Evolutionary conservation across 2,797 vertebrate species (phyloP).

Genomic region (Chromis chromis): DNA sequence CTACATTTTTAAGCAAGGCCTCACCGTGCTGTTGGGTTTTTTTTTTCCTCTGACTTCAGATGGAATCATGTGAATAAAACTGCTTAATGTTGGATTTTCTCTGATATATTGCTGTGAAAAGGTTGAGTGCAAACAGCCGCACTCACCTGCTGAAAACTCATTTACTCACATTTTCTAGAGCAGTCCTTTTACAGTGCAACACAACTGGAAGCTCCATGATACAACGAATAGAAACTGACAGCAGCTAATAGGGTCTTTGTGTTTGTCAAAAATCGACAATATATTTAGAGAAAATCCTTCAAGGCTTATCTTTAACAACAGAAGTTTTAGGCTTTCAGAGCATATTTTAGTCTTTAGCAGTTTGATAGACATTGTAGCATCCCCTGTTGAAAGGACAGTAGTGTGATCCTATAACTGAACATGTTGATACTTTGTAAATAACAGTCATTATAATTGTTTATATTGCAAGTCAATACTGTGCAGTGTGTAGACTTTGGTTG

Average conservation of each 20-base stretch:
- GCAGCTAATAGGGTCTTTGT: neutral
- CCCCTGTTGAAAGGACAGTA: slow-evolving; percentile 75
- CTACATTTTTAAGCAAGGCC: slow-evolving; percentile 44
- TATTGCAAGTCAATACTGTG: slow-evolving; percentile 79
- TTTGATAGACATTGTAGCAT: slow-evolving; percentile 84
- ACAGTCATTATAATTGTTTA: slow-evolving; percentile 81
- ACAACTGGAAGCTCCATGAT: slow-evolving; percentile 26
- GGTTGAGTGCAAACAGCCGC: slow-evolving; percentile 6
- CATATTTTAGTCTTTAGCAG: slow-evolving; percentile 78
- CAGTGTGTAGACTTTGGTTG: slow-evolving; percentile 75
- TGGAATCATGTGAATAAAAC: slow-evolving; percentile 30
- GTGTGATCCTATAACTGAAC: slow-evolving; percentile 72
- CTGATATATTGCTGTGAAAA: slow-evolving; percentile 41
- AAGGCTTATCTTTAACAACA: slow-evolving; percentile 59
- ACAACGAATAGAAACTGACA: slow-evolving; percentile 2
- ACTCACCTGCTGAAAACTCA: slow-evolving; percentile 14
- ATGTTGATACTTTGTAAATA: slow-evolving; percentile 85
- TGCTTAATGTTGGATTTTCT: slow-evolving; percentile 44
- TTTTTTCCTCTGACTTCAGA: slow-evolving; percentile 27
- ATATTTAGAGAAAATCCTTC: slow-evolving; percentile 56
- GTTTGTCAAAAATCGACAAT: slow-evolving; percentile 30
- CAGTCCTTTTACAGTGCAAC: slow-evolving; percentile 42
- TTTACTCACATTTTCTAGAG: slow-evolving; percentile 2
- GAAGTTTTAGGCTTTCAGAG: slow-evolving; percentile 69
- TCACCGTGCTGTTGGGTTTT: slow-evolving; percentile 10